phyloP scores from a whole-genome alignment of 2,113 vertebrate genomes.

The Mesitornis unicolor region DNA sequence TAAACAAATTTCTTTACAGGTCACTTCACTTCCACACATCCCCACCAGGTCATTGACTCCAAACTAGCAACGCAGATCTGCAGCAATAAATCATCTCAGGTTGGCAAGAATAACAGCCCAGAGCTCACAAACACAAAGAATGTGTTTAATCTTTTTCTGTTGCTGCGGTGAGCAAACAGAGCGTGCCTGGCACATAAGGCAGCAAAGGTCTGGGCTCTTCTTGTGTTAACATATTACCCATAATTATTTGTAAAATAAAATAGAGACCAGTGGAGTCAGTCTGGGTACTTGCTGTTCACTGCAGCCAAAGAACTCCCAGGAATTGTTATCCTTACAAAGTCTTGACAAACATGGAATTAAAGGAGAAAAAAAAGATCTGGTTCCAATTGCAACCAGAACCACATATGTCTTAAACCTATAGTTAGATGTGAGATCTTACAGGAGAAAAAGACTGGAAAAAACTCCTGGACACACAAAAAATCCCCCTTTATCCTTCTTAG shows the following conservation, averaged over 20 bases:
- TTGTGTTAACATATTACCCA: not conserved
- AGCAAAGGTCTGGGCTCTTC: not conserved
- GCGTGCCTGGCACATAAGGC: not conserved
- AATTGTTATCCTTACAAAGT: not conserved
- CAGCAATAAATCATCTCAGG: not conserved
- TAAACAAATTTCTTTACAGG: not conserved
- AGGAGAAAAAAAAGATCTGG: not conserved
- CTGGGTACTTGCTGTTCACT: not conserved
- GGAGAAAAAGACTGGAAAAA: not conserved
- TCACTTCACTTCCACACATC: not conserved
- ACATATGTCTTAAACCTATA: not conserved
- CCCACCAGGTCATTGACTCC: not conserved
- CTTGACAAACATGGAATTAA: not conserved
- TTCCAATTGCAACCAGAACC: not conserved
- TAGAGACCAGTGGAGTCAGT: not conserved
- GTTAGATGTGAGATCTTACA: not conserved
- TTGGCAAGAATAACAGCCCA: not conserved
- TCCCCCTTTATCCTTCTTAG: not conserved
- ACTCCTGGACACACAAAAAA: not conserved
- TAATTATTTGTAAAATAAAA: not conserved
- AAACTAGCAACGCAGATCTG: not conserved
- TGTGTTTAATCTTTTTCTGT: not conserved
- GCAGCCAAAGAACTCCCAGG: not conserved
- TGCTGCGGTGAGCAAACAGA: constrained; percentile 16
- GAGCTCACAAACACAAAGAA: not conserved